phyloP scores from a whole-genome alignment of 2,113 vertebrate species.

The Climacteris rufus region DNA sequence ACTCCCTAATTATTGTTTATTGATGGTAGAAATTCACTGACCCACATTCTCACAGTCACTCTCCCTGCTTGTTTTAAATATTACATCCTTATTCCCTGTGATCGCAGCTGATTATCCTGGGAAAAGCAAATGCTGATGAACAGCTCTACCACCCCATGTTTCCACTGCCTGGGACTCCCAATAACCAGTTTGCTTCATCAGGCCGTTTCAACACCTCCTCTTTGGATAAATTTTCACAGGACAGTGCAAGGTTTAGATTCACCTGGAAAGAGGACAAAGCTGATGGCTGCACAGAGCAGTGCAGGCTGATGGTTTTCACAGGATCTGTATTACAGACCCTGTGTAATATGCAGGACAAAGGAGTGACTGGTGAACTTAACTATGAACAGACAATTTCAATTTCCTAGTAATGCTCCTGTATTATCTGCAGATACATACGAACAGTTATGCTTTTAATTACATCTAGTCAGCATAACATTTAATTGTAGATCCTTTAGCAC shows the following conservation, averaged over 20 bases:
- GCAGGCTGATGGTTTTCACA: neutral
- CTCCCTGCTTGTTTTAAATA: slow-evolving; percentile 27
- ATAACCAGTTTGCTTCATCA: neutral
- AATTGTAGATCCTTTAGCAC: slow-evolving; percentile 21
- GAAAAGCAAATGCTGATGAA: neutral
- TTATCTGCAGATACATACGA: neutral
- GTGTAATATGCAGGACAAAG: neutral
- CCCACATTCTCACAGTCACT: slow-evolving; percentile 1
- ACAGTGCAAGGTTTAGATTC: neutral
- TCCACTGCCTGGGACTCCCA: neutral
- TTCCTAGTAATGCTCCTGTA: neutral
- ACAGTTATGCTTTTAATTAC: slow-evolving; percentile 39
- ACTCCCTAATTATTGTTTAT: slow-evolving; percentile 59
- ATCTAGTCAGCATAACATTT: neutral
- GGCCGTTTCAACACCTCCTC: neutral
- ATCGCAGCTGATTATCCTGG: neutral
- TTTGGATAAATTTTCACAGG: neutral
- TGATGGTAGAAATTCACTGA: slow-evolving; percentile 5
- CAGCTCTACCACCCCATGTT: neutral
- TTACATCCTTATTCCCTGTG: neutral
- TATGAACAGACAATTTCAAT: neutral
- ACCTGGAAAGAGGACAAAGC: neutral
- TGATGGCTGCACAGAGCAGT: neutral
- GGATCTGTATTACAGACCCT: neutral
- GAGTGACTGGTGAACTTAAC: neutral